Conservation (phyloP, 2,888 invertebrate species). For the Parascotia fuliginaria region DNA sequence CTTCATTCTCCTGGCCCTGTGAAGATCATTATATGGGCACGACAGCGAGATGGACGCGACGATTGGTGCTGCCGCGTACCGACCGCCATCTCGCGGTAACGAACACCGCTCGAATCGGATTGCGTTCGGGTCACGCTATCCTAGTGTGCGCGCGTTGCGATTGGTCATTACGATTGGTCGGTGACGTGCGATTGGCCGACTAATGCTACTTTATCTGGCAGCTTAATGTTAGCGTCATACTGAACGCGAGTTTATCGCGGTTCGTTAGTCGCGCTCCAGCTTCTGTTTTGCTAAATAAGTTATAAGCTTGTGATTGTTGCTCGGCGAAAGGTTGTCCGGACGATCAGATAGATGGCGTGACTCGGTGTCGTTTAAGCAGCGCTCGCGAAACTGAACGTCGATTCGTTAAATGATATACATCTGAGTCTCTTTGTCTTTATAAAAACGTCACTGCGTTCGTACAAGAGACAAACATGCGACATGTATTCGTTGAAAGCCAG, state of each 20-base stretch:
- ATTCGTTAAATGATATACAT: conserved; percentile 84
- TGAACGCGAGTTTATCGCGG: conserved; percentile 71
- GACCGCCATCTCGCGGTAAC: conserved; percentile 84
- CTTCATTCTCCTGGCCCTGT: conserved; percentile 85
- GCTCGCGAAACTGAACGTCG: conserved; percentile 76
- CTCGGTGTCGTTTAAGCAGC: conserved; percentile 80
- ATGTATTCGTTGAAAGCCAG: conserved; percentile 60
- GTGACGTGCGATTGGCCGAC: conserved; percentile 78
- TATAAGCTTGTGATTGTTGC: conserved; percentile 79
- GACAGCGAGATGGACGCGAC: conserved; percentile 85
- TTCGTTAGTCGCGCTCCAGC: conserved; percentile 80
- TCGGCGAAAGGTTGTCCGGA: conserved; percentile 70
- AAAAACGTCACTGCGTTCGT: conserved; percentile 77
- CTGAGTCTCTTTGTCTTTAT: conserved; percentile 82
- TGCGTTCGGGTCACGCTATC: conserved; percentile 85
- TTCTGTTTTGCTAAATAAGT: conserved; percentile 83
- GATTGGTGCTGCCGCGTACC: conserved; percentile 78
- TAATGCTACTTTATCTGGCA: conserved; percentile 73
- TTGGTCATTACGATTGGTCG: conserved; percentile 77
- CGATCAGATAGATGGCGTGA: conserved; percentile 84
- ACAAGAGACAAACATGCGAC: conserved; percentile 70
- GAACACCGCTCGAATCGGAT: conserved; percentile 81
- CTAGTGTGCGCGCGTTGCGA: conserved; percentile 75
- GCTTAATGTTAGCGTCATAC: conserved; percentile 78
- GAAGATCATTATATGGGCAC: conserved; percentile 86